Base-by-base conservation (phyloP, 2,113 vertebrate genomes). In the Tiliqua scincoides region DNA sequence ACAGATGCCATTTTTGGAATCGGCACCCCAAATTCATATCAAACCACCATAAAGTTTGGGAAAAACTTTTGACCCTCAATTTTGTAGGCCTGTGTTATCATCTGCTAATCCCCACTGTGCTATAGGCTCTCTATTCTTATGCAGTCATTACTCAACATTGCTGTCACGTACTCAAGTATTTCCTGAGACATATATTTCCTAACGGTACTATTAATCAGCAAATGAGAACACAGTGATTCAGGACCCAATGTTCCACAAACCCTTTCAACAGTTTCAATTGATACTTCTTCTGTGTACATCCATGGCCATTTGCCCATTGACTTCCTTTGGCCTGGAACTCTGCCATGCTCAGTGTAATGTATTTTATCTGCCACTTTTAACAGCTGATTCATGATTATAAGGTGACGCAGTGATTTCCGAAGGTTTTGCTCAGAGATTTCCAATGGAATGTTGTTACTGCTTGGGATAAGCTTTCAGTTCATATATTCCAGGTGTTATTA, bases 161-260 rank as follows among this genome's bases (percentile, higher is more conserved):
- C 77, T 84, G 35, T 43, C 59, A 82, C 59, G 71, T 93, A 82
- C 0, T 85, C 84, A 82, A 85, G n/a, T 84, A 48, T 74, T 83
- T 37, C 71, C 67, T 73, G 30, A 1, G 32, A 3, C 52, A 88
- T 91, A n/a, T 83, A 85, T 90, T 92, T 91, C 63, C 54, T 85
- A 85, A 48, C 9, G 9, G 85, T 79, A 67, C 79, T n/a, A 68
- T 95, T 93, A 91, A 92, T 94, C 91, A 93, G 68, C 86, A 77
- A 89, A 65, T 70, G 77, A 91, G 81, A 57, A 84, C 86, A 59
- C n/a, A 15, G 59, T 23, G 15, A 78, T 84, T 87, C 5, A 12
- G 86, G 88, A 77, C 15, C 0, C 88, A 23, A 0, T 79, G 91
- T 93, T 92, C 85, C 86, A 78, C 1, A 82, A 85, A 32, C 74